Evolutionary conservation across 2,113 vertebrate genomes (phyloP).

Genomic region (Aspidoscelis tigris): DNA sequence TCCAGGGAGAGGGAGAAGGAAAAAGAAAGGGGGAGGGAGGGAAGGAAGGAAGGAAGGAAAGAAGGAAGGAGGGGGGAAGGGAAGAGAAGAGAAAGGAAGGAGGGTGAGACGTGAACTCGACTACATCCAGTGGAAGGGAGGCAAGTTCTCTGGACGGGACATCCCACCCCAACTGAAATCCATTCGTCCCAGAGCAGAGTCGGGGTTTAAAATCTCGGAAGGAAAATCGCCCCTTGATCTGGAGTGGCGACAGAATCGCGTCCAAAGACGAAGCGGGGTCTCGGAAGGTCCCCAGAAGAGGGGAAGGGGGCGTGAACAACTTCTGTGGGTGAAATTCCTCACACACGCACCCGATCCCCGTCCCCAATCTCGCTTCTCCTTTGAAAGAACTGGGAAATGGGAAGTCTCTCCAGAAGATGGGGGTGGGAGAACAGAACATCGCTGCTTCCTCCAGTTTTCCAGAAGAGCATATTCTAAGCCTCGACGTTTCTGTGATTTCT

Average conservation of each 20-base stretch:
- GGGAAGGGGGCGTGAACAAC: constrained; percentile 18
- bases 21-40: neutral
- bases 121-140: too few species aligned
- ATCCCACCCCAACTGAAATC: neutral
- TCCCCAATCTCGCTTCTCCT: neutral
- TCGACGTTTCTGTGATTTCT: too few species aligned
- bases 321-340: neutral
- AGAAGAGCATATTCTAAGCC: too few species aligned
- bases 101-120: neutral
- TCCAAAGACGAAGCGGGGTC: neutral
- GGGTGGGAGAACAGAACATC: too few species aligned
- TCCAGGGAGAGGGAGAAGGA: constrained; percentile 5
- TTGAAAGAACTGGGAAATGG: neutral
- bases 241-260: neutral
- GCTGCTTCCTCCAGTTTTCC: neutral
- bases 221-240: neutral
- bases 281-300: neutral
- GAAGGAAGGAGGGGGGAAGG: neutral
- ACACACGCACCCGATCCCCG: too few species aligned
- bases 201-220: neutral
- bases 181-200: neutral
- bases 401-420: neutral
- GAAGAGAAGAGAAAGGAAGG: neutral
- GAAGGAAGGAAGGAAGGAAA: neutral
- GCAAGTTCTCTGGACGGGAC: neutral